Percentiles rank a stretch among this genome's conserved stretches.
Evolutionary conservation across 2,797 vertebrate genomes (phyloP).

Genomic region (Coccyzus lansbergi): DNA sequence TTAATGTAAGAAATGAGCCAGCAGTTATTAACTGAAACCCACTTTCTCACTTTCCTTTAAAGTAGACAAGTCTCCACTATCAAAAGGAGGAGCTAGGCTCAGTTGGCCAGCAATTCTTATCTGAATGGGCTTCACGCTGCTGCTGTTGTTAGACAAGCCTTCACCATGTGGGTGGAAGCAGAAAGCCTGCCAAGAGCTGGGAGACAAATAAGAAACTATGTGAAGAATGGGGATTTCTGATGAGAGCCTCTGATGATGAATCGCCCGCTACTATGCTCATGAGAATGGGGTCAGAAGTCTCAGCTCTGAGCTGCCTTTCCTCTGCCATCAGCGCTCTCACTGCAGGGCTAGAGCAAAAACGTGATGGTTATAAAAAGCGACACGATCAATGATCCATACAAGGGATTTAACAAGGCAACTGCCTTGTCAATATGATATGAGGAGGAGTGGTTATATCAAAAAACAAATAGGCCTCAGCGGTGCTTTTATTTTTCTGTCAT

Average conservation of each 20-base stretch:
- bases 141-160: constrained; percentile 11
- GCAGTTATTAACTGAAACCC: neutral
- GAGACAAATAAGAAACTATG: constrained; percentile 33
- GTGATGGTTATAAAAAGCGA: neutral
- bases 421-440: neutral
- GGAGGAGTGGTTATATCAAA: neutral
- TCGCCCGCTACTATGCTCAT: neutral
- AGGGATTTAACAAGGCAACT: neutral
- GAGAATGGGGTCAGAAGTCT: neutral
- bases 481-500: neutral
- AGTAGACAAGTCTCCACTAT: neutral
- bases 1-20: neutral
- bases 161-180: constrained; percentile 23
- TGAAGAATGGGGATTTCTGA: constrained; percentile 45
- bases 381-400: neutral
- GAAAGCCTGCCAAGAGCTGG: constrained; percentile 42
- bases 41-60: neutral
- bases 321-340: neutral
- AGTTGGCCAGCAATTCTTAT: neutral
- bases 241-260: constrained; percentile 24
- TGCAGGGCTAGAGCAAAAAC: neutral
- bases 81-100: neutral
- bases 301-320: neutral
- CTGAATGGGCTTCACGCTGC: neutral
- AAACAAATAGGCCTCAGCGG: neutral